Evolutionary conservation across 2,888 invertebrate genomes (phyloP).

Genomic region (Drosophila acutilabella): DNA sequence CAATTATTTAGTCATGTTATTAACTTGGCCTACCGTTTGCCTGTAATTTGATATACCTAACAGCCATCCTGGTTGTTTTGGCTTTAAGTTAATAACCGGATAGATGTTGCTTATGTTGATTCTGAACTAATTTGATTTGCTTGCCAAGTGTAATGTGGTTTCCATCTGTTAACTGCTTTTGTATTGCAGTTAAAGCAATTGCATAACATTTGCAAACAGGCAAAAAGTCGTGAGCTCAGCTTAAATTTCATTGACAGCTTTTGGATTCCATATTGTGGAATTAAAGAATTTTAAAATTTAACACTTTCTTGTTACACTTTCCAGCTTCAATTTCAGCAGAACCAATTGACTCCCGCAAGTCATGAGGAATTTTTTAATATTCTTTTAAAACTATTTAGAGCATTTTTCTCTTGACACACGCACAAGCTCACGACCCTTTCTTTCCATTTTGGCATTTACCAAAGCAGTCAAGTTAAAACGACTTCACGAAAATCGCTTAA

Average conservation of each 20-base stretch:
- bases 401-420: slow-evolving; percentile 27
- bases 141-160: slow-evolving; percentile 2
- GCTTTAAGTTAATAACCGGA: slow-evolving; percentile 29
- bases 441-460: slow-evolving; percentile 54
- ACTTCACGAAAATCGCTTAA: slow-evolving; percentile 80
- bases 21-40: slow-evolving; percentile 45
- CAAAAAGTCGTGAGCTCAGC: too few relatives aligned
- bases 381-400: slow-evolving; percentile 52
- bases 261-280: too few relatives aligned
- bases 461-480: slow-evolving; percentile 72
- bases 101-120: slow-evolving; percentile 36
- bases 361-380: slow-evolving; percentile 62
- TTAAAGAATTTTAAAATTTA: neutral
- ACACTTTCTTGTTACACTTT: neutral
- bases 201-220: neutral
- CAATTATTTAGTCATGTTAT: slow-evolving; percentile 71
- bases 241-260: too few relatives aligned
- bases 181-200: slow-evolving; percentile 9
- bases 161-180: neutral
- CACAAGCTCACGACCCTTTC: neutral
- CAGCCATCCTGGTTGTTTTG: slow-evolving; percentile 13
- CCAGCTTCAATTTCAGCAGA: neutral
- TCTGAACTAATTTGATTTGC: slow-evolving; percentile 46
- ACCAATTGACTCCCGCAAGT: slow-evolving; percentile 45
- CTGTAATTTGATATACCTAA: slow-evolving; percentile 38